Conservation (phyloP, 2,113 vertebrate species). For the Ursus arctos region DNA sequence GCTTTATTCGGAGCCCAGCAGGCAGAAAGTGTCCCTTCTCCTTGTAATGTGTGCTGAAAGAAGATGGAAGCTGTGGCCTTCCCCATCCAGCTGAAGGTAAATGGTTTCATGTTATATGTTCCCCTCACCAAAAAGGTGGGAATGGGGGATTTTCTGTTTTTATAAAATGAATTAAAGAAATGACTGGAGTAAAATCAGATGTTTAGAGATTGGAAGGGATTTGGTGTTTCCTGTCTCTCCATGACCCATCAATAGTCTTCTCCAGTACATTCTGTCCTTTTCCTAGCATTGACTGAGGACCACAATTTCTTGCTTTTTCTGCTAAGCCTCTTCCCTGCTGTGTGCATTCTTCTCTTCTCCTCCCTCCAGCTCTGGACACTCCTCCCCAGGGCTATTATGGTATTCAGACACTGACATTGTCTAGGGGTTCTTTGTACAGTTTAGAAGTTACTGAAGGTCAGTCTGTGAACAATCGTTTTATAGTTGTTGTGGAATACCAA, state of each 20-base stretch:
- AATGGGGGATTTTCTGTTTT: neutral
- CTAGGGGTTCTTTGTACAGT: slow-evolving; percentile 2
- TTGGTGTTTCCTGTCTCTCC: neutral
- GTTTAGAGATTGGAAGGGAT: neutral
- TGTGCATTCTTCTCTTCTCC: neutral
- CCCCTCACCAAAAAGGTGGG: neutral
- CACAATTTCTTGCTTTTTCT: neutral
- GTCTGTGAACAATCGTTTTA: neutral
- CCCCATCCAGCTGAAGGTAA: neutral
- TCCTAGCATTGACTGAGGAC: neutral
- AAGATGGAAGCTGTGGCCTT: neutral
- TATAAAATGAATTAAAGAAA: neutral
- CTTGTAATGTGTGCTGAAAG: neutral
- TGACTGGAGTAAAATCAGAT: neutral
- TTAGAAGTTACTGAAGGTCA: slow-evolving; percentile 46
- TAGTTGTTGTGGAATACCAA: neutral
- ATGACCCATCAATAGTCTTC: neutral
- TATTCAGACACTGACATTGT: slow-evolving; percentile 19
- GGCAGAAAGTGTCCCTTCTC: slow-evolving; percentile 29
- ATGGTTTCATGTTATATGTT: neutral
- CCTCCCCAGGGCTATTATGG: neutral
- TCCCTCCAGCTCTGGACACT: neutral
- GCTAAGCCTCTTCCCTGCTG: neutral
- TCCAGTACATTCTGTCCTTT: neutral
- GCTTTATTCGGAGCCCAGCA: slow-evolving; percentile 63